Conservation (phyloP, 2,888 invertebrate species). For the Diplazon laetatorius region DNA sequence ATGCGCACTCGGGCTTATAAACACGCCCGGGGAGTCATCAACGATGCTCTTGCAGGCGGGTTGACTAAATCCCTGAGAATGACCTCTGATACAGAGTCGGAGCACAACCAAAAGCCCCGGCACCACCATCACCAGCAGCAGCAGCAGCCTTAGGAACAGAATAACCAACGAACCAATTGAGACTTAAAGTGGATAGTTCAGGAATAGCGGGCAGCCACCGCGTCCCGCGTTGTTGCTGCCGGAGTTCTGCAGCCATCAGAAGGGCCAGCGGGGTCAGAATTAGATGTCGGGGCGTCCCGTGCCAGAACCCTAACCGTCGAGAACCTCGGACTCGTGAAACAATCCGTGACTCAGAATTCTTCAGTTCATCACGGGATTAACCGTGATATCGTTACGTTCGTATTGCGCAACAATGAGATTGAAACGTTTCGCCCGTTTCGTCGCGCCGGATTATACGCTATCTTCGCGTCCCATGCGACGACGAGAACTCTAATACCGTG, state of each 20-base stretch:
- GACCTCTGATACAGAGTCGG: constrained; percentile 26
- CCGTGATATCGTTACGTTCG: constrained; percentile 53
- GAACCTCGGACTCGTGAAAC: constrained; percentile 5
- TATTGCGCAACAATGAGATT: constrained; percentile 42
- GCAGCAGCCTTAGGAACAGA: constrained; percentile 42
- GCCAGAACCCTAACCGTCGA: constrained; percentile 9
- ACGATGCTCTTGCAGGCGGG: constrained; percentile 54
- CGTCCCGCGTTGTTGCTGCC: constrained; percentile 40
- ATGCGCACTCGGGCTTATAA: constrained; percentile 55
- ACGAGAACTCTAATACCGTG: constrained; percentile 49
- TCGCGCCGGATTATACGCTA: constrained; percentile 55
- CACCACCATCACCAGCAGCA: constrained; percentile 4
- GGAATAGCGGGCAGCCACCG: no score
- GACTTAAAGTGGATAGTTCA: constrained; percentile 66
- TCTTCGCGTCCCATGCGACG: constrained; percentile 54
- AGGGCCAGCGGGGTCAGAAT: constrained; percentile 52
- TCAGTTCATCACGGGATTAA: constrained; percentile 52
- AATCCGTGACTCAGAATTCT: constrained; percentile 42
- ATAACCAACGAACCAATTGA: constrained; percentile 66
- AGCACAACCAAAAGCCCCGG: constrained; percentile 13
- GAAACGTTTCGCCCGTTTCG: constrained; percentile 48
- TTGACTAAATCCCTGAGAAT: constrained; percentile 58
- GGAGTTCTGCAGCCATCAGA: constrained; percentile 37
- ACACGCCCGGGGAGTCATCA: constrained; percentile 59
- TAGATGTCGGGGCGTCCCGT: constrained; percentile 44